Evolutionary conservation across 2,797 vertebrate genomes (phyloP), one percentile per base, ranked within the genome.

Genomic region (Neostethus bicornis): DNA sequence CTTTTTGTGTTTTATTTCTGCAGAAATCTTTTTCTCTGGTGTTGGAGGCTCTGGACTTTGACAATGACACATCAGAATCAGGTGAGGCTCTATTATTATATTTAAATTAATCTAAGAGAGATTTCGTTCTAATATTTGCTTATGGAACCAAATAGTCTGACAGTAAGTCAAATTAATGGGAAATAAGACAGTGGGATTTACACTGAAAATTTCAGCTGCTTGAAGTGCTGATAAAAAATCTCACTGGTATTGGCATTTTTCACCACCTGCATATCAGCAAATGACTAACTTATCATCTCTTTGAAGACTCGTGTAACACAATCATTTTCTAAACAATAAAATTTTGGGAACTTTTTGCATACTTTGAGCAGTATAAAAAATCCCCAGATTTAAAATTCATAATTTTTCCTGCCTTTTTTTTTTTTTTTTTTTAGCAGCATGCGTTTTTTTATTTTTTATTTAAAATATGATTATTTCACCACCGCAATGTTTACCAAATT

Each of bases 11-110:
- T 51, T 23, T n/a, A n/a, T n/a, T 11, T 73, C 19, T 11, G 45
- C 82, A 91, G 90, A 91, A 90, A 51, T 90, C 90, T 9, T 91
- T 90, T 63, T 91, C 90, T 35, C 57, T 91, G 77, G 87, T 90
- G 54, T 51, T 91, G 72, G 83, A 88, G 21, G 87, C 83, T 48
- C 31, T 88, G 70, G 90, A 90, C 64, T 62, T 79, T 0, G 89
- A 91, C 73, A 91, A 91, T 13, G 80, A 79, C 61, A 89, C 89
- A 4, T 61, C 83, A 35, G 81, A 85, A 49, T 26, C 86, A 87
- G 81, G 85, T 83, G 48, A 73, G 4, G 29, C n/a, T 42, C 19
- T 32, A 7, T 42, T 20, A 25, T 13, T 61, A 17, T 59, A 10
- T 65, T 9, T 3, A 19, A 48, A 8, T 11, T 32, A 66, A 4